A percentile compares a stretch with the other conserved stretches of the same genome.
Evolutionary conservation across 2,888 invertebrate genomes (phyloP).

Genomic region (Protodeltote pygarga): DNA sequence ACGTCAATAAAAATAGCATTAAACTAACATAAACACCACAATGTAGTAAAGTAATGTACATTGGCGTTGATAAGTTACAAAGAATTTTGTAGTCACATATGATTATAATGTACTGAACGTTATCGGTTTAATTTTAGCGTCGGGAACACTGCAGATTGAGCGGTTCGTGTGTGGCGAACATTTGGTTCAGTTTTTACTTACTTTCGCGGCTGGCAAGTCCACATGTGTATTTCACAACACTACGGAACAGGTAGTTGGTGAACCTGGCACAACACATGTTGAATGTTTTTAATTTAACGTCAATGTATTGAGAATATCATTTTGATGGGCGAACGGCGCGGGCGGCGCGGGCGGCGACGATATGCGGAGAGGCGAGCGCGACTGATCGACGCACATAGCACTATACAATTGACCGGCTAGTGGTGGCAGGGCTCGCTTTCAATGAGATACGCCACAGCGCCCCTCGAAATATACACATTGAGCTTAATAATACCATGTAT

Average conservation of each 20-base stretch:
- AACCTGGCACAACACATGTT: constrained; percentile 82
- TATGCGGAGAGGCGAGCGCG: constrained; percentile 55
- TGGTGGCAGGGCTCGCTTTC: constrained; percentile 58
- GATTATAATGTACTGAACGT: constrained; percentile 44
- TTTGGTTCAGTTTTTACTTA: constrained; percentile 61
- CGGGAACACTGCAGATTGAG: constrained; percentile 45
- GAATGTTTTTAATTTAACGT: constrained; percentile 63
- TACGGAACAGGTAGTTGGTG: constrained; percentile 79
- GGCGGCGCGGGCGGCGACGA: constrained; percentile 55
- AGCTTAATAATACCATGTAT: constrained; percentile 57
- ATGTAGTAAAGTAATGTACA: constrained; percentile 41
- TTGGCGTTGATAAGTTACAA: constrained; percentile 51
- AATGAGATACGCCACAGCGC: constrained; percentile 55
- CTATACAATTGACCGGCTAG: constrained; percentile 67
- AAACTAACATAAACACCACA: constrained; percentile 41
- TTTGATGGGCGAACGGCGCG: constrained; percentile 59
- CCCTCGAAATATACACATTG: constrained; percentile 67
- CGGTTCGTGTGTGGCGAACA: constrained; percentile 6
- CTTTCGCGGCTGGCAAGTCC: constrained; percentile 81
- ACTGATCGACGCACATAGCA: constrained; percentile 75
- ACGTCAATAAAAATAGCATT: constrained; percentile 35
- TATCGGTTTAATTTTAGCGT: constrained; percentile 61
- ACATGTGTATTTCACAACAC: constrained; percentile 84
- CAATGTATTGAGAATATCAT: constrained; percentile 72
- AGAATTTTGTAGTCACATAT: constrained; percentile 43